Percentiles rank a stretch among this genome's conserved stretches.
These are phyloP conservation scores for Leptinotarsa defecta DNA, from an alignment of 1,140 invertebrate species.

Conservation along the genomic window DNA sequence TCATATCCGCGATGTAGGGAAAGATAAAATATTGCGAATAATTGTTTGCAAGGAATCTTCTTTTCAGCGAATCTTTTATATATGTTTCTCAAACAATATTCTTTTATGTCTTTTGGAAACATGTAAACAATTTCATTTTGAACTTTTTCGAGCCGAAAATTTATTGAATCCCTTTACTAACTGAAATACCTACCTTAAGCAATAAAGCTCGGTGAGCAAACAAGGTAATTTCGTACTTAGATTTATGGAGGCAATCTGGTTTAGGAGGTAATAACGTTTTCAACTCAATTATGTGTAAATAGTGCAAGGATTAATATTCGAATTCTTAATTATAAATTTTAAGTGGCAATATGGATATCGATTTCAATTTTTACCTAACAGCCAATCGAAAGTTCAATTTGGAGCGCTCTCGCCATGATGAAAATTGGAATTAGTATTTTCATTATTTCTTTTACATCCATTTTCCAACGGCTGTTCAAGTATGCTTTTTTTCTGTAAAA, in stretches of 20 bases:
- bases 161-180: not conserved
- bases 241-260: slow-evolving; percentile 18
- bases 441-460: not conserved
- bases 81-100: too few species aligned
- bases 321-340: slow-evolving; percentile 15
- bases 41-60: too few species aligned
- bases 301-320: slow-evolving; percentile 7
- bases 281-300: slow-evolving; percentile 20
- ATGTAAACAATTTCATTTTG: not conserved
- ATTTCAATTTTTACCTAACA: slow-evolving; percentile 7
- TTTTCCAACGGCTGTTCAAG: not conserved
- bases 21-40: too few species aligned
- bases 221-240: slow-evolving; percentile 10
- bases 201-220: slow-evolving; percentile 1
- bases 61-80: too few species aligned
- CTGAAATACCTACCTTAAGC: not conserved
- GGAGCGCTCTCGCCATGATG: not conserved
- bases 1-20: too few species aligned
- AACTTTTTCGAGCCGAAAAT: not conserved
- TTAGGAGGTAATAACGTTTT: slow-evolving; percentile 15
- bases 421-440: slow-evolving; percentile 7
- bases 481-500: too few species aligned
- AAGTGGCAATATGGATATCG: slow-evolving; percentile 4
- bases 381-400: slow-evolving; percentile 13
- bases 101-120: too few species aligned